Conservation (phyloP, 2,113 vertebrate genomes). For the Osmerus eperlanus region DNA sequence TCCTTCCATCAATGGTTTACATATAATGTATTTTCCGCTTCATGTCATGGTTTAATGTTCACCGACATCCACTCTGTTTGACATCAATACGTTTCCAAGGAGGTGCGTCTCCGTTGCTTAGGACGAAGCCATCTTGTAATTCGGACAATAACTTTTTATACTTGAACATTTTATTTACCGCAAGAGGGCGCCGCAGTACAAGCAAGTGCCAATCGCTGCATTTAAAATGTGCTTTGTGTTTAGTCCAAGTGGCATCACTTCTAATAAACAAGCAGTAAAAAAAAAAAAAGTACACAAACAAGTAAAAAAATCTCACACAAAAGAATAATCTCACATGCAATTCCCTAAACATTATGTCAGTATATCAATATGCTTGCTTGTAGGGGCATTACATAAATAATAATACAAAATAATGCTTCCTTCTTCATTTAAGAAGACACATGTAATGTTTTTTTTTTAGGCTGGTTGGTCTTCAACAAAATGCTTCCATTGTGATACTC, state of each 20-base stretch:
- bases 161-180: conserved; percentile 11
- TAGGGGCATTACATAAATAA: too few species aligned
- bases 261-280: background rate
- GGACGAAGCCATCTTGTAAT: conserved; percentile 49
- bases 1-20: background rate
- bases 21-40: too few species aligned
- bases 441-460: too few species aligned
- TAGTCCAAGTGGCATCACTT: background rate
- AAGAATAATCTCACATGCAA: too few species aligned
- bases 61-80: conserved; percentile 23
- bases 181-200: conserved; percentile 48
- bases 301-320: too few species aligned
- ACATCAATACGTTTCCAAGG: conserved; percentile 48
- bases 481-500: background rate
- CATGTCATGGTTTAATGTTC: too few species aligned
- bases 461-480: too few species aligned
- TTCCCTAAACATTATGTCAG: too few species aligned
- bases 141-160: background rate
- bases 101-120: conserved; percentile 60
- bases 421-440: too few species aligned
- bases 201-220: background rate
- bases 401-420: too few species aligned
- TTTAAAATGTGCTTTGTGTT: background rate
- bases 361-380: too few species aligned
- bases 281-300: background rate